Base-by-base conservation (phyloP, 2,113 vertebrate genomes). In the Scytalopus superciliaris region DNA sequence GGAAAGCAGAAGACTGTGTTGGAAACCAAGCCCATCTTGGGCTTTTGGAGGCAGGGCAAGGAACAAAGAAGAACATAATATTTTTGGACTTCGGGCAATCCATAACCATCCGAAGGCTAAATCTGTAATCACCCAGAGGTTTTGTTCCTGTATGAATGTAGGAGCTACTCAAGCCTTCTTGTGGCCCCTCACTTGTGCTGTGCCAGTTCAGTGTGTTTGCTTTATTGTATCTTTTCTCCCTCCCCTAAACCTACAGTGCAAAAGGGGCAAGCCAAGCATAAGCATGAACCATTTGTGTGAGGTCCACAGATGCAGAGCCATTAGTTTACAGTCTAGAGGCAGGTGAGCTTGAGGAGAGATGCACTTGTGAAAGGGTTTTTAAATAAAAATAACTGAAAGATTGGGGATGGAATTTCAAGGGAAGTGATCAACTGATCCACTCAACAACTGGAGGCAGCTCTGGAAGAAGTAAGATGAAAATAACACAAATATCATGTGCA, bases 171-270 rank as follows among this genome's bases (percentile, higher is more conserved):
- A 14, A 49, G 2, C 6, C 25, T 53, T 47, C n/a, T 13, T 37
- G 25, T 16, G 17, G 30, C 28, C 35, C 49, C 37, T 60, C 66
- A 18, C 30, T 12, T 11, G 33, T 37, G 67, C 14, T 0, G 0
- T 31, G n/a, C 3, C 77, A 59, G 19, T 23, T 69, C 6, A 2
- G 8, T 23, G 35, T 5, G 6, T 15, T 39, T 27, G 24, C 30
- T 55, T 59, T 45, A 9, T 5, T 15, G 19, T 4, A 2, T 4
- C 14, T 24, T 62, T 9, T 24, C 52, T 68, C 56, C 30, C 16
- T 30, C 6, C 59, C 19, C 42, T 69, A 84, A 45, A 47, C 21
- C 13, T 8, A 9, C 23, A 21, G 15, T 35, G 70, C 47, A 35
- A 8, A 0, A 45, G 17, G 24, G 30, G 12, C 16, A 52, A 47